Percentiles rank a stretch among this genome's conserved stretches.
phyloP scores from a whole-genome alignment of 2,888 invertebrate genomes.

The Escarpia spicata region DNA sequence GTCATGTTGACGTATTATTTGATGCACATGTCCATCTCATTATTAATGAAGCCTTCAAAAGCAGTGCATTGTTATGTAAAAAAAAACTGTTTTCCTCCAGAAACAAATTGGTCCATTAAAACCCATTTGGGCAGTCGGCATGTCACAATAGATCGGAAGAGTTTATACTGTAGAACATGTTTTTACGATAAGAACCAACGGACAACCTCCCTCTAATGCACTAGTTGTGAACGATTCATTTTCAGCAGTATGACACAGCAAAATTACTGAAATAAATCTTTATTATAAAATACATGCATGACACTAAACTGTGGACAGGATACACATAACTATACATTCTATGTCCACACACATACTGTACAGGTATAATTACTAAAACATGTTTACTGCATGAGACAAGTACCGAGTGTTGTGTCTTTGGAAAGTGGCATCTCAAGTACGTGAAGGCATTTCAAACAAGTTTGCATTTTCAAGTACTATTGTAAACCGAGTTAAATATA shows the following conservation, averaged over 20 bases:
- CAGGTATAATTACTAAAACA: not conserved
- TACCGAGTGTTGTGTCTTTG: not conserved
- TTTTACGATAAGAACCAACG: too few species aligned
- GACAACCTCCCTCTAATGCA: too few species aligned
- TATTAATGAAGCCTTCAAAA: too few species aligned
- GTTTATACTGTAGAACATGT: too few species aligned
- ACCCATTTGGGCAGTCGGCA: too few species aligned
- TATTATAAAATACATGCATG: slow-evolving; percentile 3
- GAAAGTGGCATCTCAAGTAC: not conserved
- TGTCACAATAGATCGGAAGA: too few species aligned
- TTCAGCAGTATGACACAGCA: not conserved
- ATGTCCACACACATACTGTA: not conserved
- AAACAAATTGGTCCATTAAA: too few species aligned
- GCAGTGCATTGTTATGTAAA: too few species aligned
- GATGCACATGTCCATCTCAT: too few species aligned
- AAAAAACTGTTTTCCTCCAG: too few species aligned
- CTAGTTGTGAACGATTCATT: too few species aligned
- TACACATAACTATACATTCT: not conserved
- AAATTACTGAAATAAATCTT: not conserved
- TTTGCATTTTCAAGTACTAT: not conserved
- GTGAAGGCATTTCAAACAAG: not conserved
- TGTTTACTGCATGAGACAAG: not conserved
- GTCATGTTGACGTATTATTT: too few species aligned
- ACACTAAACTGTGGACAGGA: not conserved
- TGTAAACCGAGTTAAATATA: not conserved